phyloP scores from a whole-genome alignment of 2,113 vertebrate species.

The Myrmophylax atrothorax region DNA sequence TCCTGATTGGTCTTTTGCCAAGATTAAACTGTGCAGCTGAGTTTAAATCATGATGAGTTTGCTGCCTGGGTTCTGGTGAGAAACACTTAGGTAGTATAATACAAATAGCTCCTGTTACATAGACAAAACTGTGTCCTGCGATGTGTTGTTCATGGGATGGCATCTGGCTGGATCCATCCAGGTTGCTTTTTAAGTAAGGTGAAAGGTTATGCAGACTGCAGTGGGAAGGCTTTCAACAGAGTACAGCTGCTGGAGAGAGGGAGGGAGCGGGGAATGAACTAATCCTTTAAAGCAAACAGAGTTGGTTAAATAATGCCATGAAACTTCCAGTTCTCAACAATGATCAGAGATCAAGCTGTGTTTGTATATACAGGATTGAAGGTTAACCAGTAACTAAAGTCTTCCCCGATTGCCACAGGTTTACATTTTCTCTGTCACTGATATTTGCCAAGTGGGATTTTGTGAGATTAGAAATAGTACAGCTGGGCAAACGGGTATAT shows the following conservation, averaged over 20 bases:
- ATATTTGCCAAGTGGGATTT: slow-evolving; percentile 62
- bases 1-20: neutral
- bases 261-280: neutral
- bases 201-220: neutral
- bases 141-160: fast-evolving
- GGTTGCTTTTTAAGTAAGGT: neutral
- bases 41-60: neutral
- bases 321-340: slow-evolving; percentile 59
- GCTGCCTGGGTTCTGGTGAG: neutral
- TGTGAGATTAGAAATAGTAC: slow-evolving; percentile 61
- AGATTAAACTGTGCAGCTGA: neutral
- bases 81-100: neutral
- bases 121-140: neutral
- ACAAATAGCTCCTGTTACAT: neutral
- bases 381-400: slow-evolving; percentile 60
- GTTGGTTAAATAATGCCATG: slow-evolving; percentile 49
- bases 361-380: slow-evolving; percentile 43
- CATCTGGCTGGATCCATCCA: neutral
- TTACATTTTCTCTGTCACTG: slow-evolving; percentile 58
- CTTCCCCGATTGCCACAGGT: slow-evolving; percentile 39
- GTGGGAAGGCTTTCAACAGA: neutral
- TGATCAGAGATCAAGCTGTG: slow-evolving; percentile 48
- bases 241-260: neutral
- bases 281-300: slow-evolving; percentile 58
- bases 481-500: slow-evolving; percentile 42